Base-by-base conservation (phyloP, 2,888 invertebrate genomes). In the Eristalis arbustorum region DNA sequence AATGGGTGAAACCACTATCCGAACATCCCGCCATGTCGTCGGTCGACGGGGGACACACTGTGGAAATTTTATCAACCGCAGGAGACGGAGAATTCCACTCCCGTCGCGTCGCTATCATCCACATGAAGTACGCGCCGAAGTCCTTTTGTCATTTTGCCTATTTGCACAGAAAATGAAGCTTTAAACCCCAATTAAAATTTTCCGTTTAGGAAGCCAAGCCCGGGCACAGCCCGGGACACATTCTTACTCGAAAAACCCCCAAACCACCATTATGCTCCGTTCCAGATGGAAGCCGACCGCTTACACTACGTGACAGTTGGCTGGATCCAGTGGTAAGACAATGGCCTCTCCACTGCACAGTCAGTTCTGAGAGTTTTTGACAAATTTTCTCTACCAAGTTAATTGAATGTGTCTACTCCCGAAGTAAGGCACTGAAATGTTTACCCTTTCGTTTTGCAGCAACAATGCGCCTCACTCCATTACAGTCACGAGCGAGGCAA, bases 141-240 rank as follows among this genome's bases (percentile, higher is more conserved):
- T 84, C 73, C 81, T 64, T 85, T 85, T 85, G 68, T 85, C 76
- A 84, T 84, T 75, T 67, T 73, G 76, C 80, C 75, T 84, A 84
- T 76, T 80, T 80, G 72, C 61, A 62, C 64, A 75, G 40, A 76
- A 80, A 84, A 68, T 75, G 57, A 84, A 84, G 72, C 72, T 76
- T 68, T 80, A 76, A 84, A 76, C 72, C 84, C 80, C 84, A 80
- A 84, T 84, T 84, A 84, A 84, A 80, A 84, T 75, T 84, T 71
- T n/a, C 76, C 80, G 67, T 63, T 74, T 72, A 37, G 73, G 69
- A 74, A 78, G 63, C 73, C 64, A 25, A 31, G 37, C 4, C n/a
- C 49, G 18, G 49, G 37, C 59, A 34, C 25, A 28, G 11, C 18
- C 49, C 18, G 49, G 57, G 66, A 72, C 62, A 76, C 71, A 76